These are phyloP conservation scores for Phylloscopus trochiloides DNA, from an alignment of 2,113 vertebrate genomes.

Conservation along the genomic window DNA sequence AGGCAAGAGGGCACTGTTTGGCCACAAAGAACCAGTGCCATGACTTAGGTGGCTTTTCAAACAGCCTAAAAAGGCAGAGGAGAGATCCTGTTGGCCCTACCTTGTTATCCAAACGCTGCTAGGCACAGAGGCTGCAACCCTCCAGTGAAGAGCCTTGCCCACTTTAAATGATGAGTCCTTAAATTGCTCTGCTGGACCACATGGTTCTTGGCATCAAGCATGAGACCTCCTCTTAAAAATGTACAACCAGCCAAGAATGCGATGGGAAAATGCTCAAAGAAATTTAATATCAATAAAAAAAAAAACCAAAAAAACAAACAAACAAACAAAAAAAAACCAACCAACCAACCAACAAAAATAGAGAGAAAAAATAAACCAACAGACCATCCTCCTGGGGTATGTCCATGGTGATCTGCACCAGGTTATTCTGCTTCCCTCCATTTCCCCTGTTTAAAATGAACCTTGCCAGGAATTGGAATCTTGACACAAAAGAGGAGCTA, in stretches of 20 bases:
- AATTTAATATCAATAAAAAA: not conserved
- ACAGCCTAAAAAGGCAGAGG: not conserved
- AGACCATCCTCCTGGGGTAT: not conserved
- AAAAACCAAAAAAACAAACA: too few relatives aligned
- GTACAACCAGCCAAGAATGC: not conserved
- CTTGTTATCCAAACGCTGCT: not conserved
- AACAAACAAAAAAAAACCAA: too few relatives aligned
- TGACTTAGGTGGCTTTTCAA: not conserved
- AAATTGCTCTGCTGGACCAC: not conserved
- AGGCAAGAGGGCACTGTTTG: not conserved
- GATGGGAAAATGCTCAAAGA: not conserved
- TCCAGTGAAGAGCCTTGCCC: not conserved
- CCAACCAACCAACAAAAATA: not conserved
- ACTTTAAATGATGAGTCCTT: not conserved
- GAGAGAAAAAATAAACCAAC: not conserved
- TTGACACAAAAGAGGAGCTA: not conserved
- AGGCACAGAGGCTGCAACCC: fast-evolving
- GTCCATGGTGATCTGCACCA: not conserved
- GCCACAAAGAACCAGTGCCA: not conserved
- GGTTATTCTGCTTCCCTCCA: not conserved
- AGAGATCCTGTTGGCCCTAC: not conserved
- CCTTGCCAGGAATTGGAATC: fast-evolving
- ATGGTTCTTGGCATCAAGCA: not conserved
- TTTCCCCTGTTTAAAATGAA: not conserved
- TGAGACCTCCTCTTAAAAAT: not conserved